A percentile compares a stretch with the other conserved stretches of the same genome.
Evolutionary conservation across 2,797 vertebrate genomes (phyloP).

Genomic region (Peromyscus melanophrys): DNA sequence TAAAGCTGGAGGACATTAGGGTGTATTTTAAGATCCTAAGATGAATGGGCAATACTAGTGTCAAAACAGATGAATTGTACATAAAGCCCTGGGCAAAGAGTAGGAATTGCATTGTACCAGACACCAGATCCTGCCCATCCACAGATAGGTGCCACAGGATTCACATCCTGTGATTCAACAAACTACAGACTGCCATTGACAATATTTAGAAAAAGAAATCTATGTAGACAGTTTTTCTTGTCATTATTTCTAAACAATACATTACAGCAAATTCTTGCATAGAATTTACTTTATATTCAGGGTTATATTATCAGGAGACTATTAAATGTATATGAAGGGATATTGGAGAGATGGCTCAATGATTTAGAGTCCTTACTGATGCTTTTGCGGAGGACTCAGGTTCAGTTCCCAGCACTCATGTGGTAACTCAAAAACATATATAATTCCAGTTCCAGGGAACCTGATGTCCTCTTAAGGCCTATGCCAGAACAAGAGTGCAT

Average conservation of each 20-base stretch:
- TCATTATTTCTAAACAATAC: not conserved
- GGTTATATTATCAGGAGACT: not conserved
- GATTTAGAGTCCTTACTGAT: not conserved
- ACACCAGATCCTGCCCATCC: not conserved
- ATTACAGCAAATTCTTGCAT: not conserved
- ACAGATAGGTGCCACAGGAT: not conserved
- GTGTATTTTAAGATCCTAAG: not conserved
- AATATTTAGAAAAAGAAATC: not conserved
- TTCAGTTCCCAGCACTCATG: not conserved
- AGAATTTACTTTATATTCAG: not conserved
- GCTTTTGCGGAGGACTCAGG: not conserved
- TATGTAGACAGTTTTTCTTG: not conserved
- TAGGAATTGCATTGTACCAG: too few species aligned
- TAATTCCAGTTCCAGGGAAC: not conserved
- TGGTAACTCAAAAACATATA: not conserved
- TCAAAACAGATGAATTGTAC: not conserved
- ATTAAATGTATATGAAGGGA: not conserved
- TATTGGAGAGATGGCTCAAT: not conserved
- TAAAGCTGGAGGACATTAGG: not conserved
- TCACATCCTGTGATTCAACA: not conserved
- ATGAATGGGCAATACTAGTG: not conserved
- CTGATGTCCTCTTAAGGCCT: not conserved
- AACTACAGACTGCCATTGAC: rapidly evolving
- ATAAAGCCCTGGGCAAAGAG: not conserved
- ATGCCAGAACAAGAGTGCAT: not conserved